phyloP scores from a whole-genome alignment of 2,888 invertebrate genomes.

The Eupithecia dodoneata region DNA sequence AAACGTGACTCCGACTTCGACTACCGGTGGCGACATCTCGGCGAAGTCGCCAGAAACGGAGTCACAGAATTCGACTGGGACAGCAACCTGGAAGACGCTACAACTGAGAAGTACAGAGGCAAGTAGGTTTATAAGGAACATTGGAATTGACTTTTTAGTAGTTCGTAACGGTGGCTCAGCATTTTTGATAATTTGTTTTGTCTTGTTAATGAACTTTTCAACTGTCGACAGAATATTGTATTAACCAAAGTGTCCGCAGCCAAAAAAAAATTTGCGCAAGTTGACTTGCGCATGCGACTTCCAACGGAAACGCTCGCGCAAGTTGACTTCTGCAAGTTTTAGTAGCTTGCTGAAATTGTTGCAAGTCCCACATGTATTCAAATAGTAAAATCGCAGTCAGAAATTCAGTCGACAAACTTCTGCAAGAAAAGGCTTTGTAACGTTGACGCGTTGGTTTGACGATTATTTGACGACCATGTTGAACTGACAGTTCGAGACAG shows the following conservation, averaged over 20 bases:
- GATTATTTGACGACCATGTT: not conserved
- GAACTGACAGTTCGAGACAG: not conserved
- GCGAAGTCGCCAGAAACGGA: slow-evolving; percentile 90
- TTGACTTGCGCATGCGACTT: too few relatives aligned
- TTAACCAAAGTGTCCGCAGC: not conserved
- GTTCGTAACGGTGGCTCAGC: not conserved
- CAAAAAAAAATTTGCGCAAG: too few relatives aligned
- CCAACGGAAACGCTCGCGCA: too few relatives aligned
- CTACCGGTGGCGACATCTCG: slow-evolving; percentile 92
- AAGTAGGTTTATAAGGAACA: slow-evolving; percentile 55
- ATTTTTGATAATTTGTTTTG: not conserved
- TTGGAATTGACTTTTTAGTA: not conserved
- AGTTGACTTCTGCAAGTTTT: too few relatives aligned
- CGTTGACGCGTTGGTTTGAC: not conserved
- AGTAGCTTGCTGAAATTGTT: too few relatives aligned
- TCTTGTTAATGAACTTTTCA: not conserved
- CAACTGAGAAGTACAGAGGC: slow-evolving; percentile 78
- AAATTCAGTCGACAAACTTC: too few relatives aligned
- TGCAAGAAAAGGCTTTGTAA: too few relatives aligned
- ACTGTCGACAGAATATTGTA: not conserved
- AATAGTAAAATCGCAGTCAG: too few relatives aligned
- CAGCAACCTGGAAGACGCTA: slow-evolving; percentile 89
- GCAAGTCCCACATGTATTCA: too few relatives aligned
- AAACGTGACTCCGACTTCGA: slow-evolving; percentile 92
- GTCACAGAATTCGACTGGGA: slow-evolving; percentile 96